Percentiles rank a stretch among this genome's conserved stretches.
Conservation (phyloP, 2,113 vertebrate genomes). For the Nothoprocta pentlandii region DNA sequence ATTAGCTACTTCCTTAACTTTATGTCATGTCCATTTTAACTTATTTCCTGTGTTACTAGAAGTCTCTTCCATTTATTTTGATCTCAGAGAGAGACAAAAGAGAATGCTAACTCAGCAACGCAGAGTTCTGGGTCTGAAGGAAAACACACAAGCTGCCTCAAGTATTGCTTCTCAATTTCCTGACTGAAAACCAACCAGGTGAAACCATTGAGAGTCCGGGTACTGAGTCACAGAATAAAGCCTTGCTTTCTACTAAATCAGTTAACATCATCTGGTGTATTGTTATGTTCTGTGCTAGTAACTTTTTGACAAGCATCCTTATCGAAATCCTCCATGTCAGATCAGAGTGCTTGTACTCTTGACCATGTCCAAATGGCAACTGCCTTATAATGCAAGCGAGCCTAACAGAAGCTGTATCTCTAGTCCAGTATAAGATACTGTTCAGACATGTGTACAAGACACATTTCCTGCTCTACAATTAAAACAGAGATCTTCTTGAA, state of each 20-base stretch:
- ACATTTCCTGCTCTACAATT: background rate
- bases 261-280: background rate
- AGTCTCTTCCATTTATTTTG: background rate
- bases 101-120: background rate
- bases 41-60: background rate
- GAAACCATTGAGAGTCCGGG: background rate
- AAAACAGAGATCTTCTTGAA: background rate
- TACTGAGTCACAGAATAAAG: background rate
- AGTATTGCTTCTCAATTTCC: background rate
- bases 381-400: background rate
- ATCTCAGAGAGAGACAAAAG: background rate
- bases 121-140: background rate
- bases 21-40: background rate
- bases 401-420: background rate
- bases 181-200: background rate
- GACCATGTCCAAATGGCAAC: background rate
- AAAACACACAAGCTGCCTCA: background rate
- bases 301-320: background rate
- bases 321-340: background rate
- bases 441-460: background rate
- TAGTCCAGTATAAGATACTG: background rate
- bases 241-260: background rate
- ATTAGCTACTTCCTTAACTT: background rate
- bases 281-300: background rate
- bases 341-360: background rate